phyloP scores from a whole-genome alignment of 1,140 invertebrate genomes.

The Reticulitermes speratus region DNA sequence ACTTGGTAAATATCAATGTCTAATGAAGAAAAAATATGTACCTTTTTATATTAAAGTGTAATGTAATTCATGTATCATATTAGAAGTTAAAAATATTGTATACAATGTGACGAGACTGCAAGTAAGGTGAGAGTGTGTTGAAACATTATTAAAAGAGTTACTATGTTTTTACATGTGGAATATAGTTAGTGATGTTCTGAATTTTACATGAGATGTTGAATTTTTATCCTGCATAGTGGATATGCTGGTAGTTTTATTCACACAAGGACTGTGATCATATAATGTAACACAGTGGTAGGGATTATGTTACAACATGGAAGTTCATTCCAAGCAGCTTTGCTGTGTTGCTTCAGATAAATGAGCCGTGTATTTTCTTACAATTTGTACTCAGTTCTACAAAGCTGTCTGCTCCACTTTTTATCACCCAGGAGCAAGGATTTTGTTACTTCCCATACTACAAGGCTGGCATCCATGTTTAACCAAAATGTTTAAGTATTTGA shows the following conservation, averaged over 20 bases:
- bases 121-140: background rate
- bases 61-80: background rate
- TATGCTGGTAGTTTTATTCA: background rate
- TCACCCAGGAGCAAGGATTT: too few relatives aligned
- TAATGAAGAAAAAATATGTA: background rate
- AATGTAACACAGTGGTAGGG: background rate
- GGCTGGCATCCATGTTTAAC: too few relatives aligned
- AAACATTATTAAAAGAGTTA: background rate
- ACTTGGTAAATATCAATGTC: background rate
- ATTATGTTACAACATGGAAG: background rate
- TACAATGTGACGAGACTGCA: background rate
- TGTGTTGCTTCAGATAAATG: background rate
- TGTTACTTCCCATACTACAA: too few relatives aligned
- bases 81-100: background rate
- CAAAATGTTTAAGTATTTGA: too few relatives aligned
- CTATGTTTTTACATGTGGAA: background rate
- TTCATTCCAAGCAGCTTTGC: background rate
- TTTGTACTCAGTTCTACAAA: background rate
- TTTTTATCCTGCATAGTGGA: background rate
- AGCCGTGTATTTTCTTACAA: background rate
- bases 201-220: background rate
- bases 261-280: background rate
- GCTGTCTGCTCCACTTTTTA: too few relatives aligned
- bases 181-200: background rate
- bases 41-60: constrained; percentile 14